A percentile compares a stretch with the other conserved stretches of the same genome.
These are phyloP conservation scores for Tamias sibiricus DNA, from an alignment of 2,113 vertebrate species.

Conservation along the genomic window DNA sequence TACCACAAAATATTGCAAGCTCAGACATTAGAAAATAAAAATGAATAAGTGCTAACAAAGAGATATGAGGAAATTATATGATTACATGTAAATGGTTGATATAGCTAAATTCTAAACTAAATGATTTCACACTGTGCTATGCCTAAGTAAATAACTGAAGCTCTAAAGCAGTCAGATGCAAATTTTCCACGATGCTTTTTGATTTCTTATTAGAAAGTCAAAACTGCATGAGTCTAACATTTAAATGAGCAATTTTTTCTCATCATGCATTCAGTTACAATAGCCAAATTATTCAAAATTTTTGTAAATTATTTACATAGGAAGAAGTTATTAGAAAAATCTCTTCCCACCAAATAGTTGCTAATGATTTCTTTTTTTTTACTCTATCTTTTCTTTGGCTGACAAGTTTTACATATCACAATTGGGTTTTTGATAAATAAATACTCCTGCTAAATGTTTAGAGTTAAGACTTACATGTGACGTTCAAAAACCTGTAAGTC, in stretches of 20 bases:
- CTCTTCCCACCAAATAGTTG: background rate
- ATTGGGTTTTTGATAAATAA: background rate
- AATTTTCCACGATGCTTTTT: slow-evolving; percentile 40
- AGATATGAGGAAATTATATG: slow-evolving; percentile 24
- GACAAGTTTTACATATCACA: background rate
- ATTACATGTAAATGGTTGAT: slow-evolving; percentile 41
- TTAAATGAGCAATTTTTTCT: slow-evolving; percentile 61
- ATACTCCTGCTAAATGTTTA: background rate
- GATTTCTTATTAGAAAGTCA: slow-evolving; percentile 58
- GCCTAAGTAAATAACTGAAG: slow-evolving; percentile 46
- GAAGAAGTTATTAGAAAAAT: slow-evolving; percentile 41
- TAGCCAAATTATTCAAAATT: slow-evolving; percentile 36
- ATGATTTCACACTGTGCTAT: slow-evolving; percentile 43
- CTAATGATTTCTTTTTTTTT: background rate
- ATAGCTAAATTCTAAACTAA: slow-evolving; percentile 37
- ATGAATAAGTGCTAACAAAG: background rate
- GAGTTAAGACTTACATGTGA: background rate
- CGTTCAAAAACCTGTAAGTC: too few species aligned
- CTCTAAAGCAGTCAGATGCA: slow-evolving; percentile 33
- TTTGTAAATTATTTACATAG: slow-evolving; percentile 64
- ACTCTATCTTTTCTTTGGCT: background rate
- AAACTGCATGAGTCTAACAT: slow-evolving; percentile 52
- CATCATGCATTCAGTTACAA: slow-evolving; percentile 51
- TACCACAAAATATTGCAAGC: background rate
- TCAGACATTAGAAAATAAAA: background rate